A percentile compares a stretch with the other conserved stretches of the same genome.
Evolutionary conservation across 2,113 vertebrate genomes (phyloP).

Genomic region (Alexandromys fortis): DNA sequence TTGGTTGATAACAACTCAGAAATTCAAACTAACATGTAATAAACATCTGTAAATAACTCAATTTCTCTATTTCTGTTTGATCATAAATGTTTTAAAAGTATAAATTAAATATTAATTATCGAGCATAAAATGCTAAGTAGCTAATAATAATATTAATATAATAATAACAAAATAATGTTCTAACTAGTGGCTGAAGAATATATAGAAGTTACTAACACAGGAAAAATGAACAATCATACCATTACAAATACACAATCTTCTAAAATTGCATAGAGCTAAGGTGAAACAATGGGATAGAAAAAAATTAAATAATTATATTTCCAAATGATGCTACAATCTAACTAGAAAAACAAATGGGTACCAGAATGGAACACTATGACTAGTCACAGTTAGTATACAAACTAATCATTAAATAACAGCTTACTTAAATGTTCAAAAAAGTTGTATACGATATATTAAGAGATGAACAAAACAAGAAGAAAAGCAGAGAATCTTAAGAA

Average conservation of each 20-base stretch:
- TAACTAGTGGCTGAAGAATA: not conserved
- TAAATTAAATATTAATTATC: not conserved
- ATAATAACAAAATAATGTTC: not conserved
- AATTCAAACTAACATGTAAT: constrained; percentile 22
- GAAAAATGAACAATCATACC: not conserved
- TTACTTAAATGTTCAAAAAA: not conserved
- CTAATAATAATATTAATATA: no score
- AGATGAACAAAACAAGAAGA: not conserved
- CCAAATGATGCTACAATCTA: not conserved
- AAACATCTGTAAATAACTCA: not conserved
- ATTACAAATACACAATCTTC: not conserved
- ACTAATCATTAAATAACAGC: not conserved
- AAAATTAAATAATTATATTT: not conserved
- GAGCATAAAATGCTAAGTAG: not conserved
- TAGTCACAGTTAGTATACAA: not conserved
- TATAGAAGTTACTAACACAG: not conserved
- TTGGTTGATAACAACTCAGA: not conserved
- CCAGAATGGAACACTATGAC: not conserved
- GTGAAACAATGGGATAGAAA: not conserved
- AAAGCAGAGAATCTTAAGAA: not conserved
- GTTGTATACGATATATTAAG: not conserved
- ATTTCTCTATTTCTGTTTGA: not conserved
- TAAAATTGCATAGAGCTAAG: not conserved
- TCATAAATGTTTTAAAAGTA: not conserved
- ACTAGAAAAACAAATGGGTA: not conserved